Evolutionary conservation across 2,888 invertebrate species (phyloP).

Genomic region (Limenitis camilla): DNA sequence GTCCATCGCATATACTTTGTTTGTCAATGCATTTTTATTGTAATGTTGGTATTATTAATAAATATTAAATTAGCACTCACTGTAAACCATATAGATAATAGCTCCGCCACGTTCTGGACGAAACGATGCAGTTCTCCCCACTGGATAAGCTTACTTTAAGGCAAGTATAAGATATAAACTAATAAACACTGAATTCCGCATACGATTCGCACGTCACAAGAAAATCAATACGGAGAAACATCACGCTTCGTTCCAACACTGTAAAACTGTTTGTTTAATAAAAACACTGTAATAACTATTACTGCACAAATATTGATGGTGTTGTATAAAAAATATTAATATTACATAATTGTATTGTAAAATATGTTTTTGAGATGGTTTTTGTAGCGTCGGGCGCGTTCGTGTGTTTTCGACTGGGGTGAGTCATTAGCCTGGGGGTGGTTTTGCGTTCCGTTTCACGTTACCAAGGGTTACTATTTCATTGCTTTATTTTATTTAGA

Average conservation of each 20-base stretch:
- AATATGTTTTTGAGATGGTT: slow-evolving; percentile 50
- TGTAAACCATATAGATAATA: slow-evolving; percentile 16
- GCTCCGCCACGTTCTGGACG: background rate
- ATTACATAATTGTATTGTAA: slow-evolving; percentile 59
- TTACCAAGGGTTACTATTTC: background rate
- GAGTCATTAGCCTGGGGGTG: slow-evolving; percentile 67
- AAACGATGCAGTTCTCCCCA: too few species aligned
- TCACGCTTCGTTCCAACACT: slow-evolving; percentile 26
- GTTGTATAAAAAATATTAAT: slow-evolving; percentile 21
- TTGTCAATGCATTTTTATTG: background rate
- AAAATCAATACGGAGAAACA: slow-evolving; percentile 62
- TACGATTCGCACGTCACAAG: slow-evolving; percentile 52
- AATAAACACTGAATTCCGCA: slow-evolving; percentile 60
- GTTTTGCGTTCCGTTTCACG: slow-evolving; percentile 55
- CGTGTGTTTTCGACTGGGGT: slow-evolving; percentile 52
- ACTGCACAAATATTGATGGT: slow-evolving; percentile 19
- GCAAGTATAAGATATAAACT: slow-evolving; percentile 40
- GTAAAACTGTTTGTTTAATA: slow-evolving; percentile 14
- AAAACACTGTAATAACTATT: slow-evolving; percentile 4
- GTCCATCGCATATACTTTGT: too few species aligned
- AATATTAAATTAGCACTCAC: slow-evolving; percentile 16
- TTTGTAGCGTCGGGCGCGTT: slow-evolving; percentile 38
- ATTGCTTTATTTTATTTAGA: too few species aligned
- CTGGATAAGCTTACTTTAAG: slow-evolving; percentile 11
- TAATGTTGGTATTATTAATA: background rate